Evolutionary conservation across 2,113 vertebrate genomes (phyloP).

Genomic region (Brienomyrus brachyistius): DNA sequence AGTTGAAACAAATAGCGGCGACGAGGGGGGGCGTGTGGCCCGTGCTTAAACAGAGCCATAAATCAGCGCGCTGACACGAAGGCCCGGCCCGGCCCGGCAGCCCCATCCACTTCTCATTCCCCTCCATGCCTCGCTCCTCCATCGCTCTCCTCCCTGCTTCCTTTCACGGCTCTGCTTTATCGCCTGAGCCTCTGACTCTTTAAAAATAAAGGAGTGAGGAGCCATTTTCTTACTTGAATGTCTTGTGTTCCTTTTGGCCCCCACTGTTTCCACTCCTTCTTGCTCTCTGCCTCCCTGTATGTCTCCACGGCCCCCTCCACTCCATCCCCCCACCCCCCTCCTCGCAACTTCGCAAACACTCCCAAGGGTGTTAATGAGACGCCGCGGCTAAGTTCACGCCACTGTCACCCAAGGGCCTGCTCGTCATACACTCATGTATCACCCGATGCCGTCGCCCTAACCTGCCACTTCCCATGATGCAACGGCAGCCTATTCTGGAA

Average conservation of each 20-base stretch:
- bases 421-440: neutral
- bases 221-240: neutral
- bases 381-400: neutral
- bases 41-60: constrained; percentile 79
- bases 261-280: neutral
- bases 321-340: neutral
- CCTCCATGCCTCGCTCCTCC: neutral
- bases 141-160: constrained; percentile 9
- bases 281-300: constrained; percentile 20
- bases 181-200: constrained; percentile 10
- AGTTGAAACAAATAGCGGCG: constrained; percentile 71
- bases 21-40: constrained; percentile 63
- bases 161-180: constrained; percentile 21
- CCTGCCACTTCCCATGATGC: constrained; percentile 25
- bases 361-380: constrained; percentile 9
- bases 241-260: neutral
- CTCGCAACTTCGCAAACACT: neutral
- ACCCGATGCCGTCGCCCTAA: constrained; percentile 5
- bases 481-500: neutral
- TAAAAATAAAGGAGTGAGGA: neutral
- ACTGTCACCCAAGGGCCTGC: neutral
- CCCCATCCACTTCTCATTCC: neutral
- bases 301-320: constrained; percentile 11
- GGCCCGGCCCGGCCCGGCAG: neutral
- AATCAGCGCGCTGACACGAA: constrained; percentile 60